phyloP scores from a whole-genome alignment of 2,888 invertebrate genomes.

The Tillus elongatus region DNA sequence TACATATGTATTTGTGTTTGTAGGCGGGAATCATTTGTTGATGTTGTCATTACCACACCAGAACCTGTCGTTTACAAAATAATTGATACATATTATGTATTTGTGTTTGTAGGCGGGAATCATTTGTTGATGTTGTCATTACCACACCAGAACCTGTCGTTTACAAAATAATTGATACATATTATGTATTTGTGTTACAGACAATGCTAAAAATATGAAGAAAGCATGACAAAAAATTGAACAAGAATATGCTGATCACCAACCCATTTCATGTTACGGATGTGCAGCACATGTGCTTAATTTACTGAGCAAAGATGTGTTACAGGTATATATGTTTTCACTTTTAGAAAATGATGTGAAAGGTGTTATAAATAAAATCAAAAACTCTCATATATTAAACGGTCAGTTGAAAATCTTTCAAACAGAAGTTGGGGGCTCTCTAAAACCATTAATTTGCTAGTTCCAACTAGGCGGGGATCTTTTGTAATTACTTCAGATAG shows the following conservation, averaged over 20 bases:
- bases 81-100: too few species aligned
- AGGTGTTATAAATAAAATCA: not conserved
- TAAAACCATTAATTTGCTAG: not conserved
- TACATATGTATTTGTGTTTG: too few species aligned
- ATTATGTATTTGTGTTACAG: too few species aligned
- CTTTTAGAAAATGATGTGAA: conserved; percentile 1
- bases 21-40: too few species aligned
- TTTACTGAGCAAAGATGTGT: not conserved
- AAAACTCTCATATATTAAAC: not conserved
- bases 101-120: too few species aligned
- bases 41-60: too few species aligned
- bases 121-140: too few species aligned
- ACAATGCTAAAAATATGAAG: conserved; percentile 1
- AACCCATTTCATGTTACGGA: conserved; percentile 1
- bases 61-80: too few species aligned
- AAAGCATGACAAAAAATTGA: conserved; percentile 1
- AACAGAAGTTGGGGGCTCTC: not conserved
- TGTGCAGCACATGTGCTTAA: conserved; percentile 1
- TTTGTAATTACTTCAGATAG: not conserved
- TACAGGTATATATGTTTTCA: not conserved
- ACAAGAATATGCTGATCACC: not conserved
- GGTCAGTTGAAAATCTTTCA: not conserved
- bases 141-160: too few species aligned
- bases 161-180: too few species aligned
- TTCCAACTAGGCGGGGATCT: conserved; percentile 2